These are phyloP conservation scores for Paradisaea rubra DNA, from an alignment of 2,113 vertebrate genomes.

Conservation along the genomic window DNA sequence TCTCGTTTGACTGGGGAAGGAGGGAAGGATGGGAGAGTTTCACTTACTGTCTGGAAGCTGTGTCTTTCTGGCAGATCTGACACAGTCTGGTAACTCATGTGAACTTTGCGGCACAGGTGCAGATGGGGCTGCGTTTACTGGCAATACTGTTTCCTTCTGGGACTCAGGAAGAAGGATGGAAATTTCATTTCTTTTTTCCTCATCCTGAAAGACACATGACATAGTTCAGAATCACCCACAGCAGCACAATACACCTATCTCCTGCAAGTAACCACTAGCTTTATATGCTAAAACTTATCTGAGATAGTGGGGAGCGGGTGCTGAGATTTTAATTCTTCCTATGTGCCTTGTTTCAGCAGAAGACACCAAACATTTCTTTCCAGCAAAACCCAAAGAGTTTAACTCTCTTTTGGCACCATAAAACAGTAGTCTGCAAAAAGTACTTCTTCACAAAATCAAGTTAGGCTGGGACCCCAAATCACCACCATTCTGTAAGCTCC, in stretches of 20 bases:
- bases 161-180: not conserved
- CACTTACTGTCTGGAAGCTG: constrained; percentile 57
- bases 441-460: not conserved
- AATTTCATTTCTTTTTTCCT: not conserved
- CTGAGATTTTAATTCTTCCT: not conserved
- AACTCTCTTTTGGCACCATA: not conserved
- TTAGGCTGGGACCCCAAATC: not conserved
- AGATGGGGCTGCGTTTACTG: not conserved
- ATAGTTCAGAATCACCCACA: not conserved
- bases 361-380: not conserved
- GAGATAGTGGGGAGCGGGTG: not conserved
- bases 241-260: not conserved
- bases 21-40: not conserved
- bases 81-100: constrained; percentile 46
- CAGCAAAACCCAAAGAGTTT: not conserved
- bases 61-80: constrained; percentile 34
- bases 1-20: not conserved
- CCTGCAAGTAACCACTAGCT: not conserved
- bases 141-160: not conserved
- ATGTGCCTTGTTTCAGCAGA: not conserved
- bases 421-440: not conserved
- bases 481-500: not conserved
- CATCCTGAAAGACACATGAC: constrained; percentile 1
- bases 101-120: not conserved
- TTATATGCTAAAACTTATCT: not conserved